Evolutionary conservation across 37 sponge, comb jelly and placozoan species (phyloP).

Genomic region (Halichondria panicea): DNA sequence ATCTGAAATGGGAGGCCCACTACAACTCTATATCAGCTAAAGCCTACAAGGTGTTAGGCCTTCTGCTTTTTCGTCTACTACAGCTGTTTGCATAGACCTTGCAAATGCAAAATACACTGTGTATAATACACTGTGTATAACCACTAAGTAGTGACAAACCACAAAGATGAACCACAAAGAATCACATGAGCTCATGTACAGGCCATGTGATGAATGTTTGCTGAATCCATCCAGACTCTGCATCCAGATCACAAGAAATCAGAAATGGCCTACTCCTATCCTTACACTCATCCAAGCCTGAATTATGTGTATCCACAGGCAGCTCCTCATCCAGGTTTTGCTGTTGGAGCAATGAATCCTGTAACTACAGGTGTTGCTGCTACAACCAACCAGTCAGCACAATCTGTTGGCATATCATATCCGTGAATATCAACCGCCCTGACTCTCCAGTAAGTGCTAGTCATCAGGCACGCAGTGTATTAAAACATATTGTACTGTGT

Average conservation of each 20-base stretch:
- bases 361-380: neutral
- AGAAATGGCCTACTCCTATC: neutral
- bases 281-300: neutral
- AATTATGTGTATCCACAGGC: neutral
- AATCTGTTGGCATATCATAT: slow-evolving; percentile 1
- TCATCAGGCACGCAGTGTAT: neutral
- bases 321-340: neutral
- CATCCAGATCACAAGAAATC: neutral
- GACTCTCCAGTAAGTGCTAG: neutral
- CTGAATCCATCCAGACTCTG: too few relatives aligned
- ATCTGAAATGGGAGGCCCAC: too few relatives aligned
- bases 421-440: neutral
- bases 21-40: too few relatives aligned
- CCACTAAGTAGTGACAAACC: neutral
- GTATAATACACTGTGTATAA: neutral
- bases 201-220: neutral
- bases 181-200: neutral
- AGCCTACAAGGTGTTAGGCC: too few relatives aligned
- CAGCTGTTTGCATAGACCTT: slow-evolving; percentile 1
- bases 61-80: too few relatives aligned
- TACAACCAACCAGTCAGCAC: neutral
- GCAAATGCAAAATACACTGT: neutral
- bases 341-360: neutral
- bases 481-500: neutral
- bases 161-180: neutral